Percentiles rank a stretch among this genome's conserved stretches.
Evolutionary conservation across 2,797 vertebrate species (phyloP).

Genomic region (Delichon dasypus): DNA sequence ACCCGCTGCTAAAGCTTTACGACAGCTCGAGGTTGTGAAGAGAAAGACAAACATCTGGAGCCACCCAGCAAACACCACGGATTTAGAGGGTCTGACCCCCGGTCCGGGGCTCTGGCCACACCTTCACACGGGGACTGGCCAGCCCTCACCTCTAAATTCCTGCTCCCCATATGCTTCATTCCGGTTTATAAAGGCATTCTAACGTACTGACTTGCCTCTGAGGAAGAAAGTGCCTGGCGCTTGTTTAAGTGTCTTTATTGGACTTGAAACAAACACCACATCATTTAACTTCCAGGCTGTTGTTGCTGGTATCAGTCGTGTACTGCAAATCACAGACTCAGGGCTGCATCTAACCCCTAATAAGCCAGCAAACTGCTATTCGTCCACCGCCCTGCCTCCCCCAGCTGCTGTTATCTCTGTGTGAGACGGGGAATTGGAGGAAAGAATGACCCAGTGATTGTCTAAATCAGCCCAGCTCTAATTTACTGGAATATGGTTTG

Average conservation of each 20-base stretch:
- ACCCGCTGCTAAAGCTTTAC: background rate
- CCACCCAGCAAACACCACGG: background rate
- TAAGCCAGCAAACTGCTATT: slow-evolving; percentile 61
- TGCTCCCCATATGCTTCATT: background rate
- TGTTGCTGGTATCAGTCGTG: slow-evolving; percentile 47
- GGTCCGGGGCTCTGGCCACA: fast-evolving
- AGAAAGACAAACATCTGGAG: background rate
- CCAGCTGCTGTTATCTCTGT: slow-evolving; percentile 76
- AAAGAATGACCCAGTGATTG: slow-evolving; percentile 79
- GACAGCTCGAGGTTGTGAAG: background rate
- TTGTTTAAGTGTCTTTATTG: slow-evolving; percentile 59
- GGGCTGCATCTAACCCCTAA: slow-evolving; percentile 64
- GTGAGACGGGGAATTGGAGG: slow-evolving; percentile 68
- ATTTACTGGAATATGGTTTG: slow-evolving; percentile 80
- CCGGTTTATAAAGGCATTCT: background rate
- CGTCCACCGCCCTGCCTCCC: slow-evolving; percentile 57
- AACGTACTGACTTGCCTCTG: background rate
- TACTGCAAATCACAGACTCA: slow-evolving; percentile 66
- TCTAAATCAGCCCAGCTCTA: slow-evolving; percentile 76
- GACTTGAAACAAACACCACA: slow-evolving; percentile 61
- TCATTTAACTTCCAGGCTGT: slow-evolving; percentile 47
- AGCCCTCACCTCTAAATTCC: background rate
- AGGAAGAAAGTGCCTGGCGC: background rate
- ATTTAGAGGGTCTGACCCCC: background rate
- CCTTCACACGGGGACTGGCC: background rate